Evolutionary conservation across 2,888 invertebrate species (phyloP).

Genomic region (Eumacrocentrus americanus): DNA sequence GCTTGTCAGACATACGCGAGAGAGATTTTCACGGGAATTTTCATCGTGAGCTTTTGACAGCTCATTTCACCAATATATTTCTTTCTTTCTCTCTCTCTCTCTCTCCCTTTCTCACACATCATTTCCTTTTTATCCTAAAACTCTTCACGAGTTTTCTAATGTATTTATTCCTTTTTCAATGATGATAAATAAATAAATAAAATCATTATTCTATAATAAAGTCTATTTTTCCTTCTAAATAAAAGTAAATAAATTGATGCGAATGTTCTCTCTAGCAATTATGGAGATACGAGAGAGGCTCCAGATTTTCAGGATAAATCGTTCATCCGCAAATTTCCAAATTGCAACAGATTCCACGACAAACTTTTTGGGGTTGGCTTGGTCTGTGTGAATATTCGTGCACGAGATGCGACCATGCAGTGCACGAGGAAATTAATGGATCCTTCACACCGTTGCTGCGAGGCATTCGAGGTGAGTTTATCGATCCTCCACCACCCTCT

Average conservation of each 20-base stretch:
- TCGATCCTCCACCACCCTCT: conserved; percentile 40
- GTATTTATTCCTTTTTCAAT: too few relatives aligned
- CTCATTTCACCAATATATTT: conserved; percentile 44
- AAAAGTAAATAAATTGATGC: too few relatives aligned
- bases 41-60: conserved; percentile 51
- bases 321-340: conserved; percentile 35
- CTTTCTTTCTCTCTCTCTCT: conserved; percentile 17
- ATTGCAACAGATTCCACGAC: conserved; percentile 32
- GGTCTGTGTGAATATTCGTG: not conserved
- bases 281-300: too few relatives aligned
- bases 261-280: too few relatives aligned
- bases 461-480: conserved; percentile 34
- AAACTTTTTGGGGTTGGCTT: not conserved
- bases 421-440: conserved; percentile 36
- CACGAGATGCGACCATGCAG: conserved; percentile 13
- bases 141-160: too few relatives aligned
- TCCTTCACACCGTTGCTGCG: conserved; percentile 33
- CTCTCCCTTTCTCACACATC: too few relatives aligned
- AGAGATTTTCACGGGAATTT: conserved; percentile 42
- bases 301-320: too few relatives aligned
- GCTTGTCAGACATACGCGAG: conserved; percentile 8
- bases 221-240: too few relatives aligned
- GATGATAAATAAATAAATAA: too few relatives aligned
- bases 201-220: too few relatives aligned
- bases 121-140: too few relatives aligned